phyloP scores from a whole-genome alignment of 2,113 vertebrate species.

The Alligator mississippiensis region DNA sequence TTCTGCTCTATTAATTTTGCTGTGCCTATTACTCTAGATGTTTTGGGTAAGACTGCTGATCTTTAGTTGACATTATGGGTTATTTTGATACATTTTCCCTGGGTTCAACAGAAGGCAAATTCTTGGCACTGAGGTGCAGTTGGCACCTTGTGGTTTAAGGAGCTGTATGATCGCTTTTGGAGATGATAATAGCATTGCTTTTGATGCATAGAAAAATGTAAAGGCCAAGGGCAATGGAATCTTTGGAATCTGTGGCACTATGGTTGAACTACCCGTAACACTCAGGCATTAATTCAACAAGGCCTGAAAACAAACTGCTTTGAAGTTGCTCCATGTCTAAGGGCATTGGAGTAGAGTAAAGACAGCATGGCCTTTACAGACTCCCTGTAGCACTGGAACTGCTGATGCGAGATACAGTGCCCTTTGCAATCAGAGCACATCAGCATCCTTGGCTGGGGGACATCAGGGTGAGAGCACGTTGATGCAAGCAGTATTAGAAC shows the following conservation, averaged over 20 bases:
- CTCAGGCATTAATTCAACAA: neutral
- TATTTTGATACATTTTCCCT: neutral
- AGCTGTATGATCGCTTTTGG: neutral
- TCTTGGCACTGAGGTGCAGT: neutral
- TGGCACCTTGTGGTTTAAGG: neutral
- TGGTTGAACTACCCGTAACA: neutral
- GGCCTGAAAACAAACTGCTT: neutral
- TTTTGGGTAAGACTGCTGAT: neutral
- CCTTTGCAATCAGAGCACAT: neutral
- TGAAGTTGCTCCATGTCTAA: neutral
- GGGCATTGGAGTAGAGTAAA: conserved; percentile 6
- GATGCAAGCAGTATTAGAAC: neutral
- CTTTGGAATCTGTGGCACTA: neutral
- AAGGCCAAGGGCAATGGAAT: neutral
- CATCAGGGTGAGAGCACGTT: neutral
- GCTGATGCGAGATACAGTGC: neutral
- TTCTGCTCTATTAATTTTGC: neutral
- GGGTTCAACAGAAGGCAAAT: neutral
- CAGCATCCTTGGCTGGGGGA: neutral
- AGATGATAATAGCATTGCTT: neutral
- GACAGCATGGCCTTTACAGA: neutral
- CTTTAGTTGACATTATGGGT: neutral
- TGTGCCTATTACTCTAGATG: neutral
- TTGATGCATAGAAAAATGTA: neutral
- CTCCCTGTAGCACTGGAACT: neutral